Base-by-base conservation (phyloP, 2,113 vertebrate genomes). In the Corythoichthys intestinalis region DNA sequence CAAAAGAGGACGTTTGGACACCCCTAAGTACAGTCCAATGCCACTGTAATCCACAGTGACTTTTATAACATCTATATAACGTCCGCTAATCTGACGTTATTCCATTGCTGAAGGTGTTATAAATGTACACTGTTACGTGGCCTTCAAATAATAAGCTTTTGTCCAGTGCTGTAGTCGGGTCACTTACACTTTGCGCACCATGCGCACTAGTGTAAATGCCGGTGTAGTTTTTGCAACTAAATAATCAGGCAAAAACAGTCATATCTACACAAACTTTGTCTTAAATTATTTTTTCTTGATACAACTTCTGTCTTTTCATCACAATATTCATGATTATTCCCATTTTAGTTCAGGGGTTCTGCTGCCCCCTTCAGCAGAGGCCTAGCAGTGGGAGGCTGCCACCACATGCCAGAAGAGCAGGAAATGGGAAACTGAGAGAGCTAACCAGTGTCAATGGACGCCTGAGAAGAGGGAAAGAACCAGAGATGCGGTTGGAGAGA, bases 361-460 rank as follows among this genome's bases (percentile, higher is more conserved):
- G 72, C 59, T 91, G 90, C 66, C 75, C 78, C 60, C 86, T 90
- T 56, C 86, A 75, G 64, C 79, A 83, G 71, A 86, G 87, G 67
- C 75, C 85, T 34, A 37, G 47, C 69, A 81, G 68, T 53, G 37
- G 64, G 9, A 73, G 61, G 37, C 6, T 10, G 65, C 63, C 37
- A 1, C 35, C 68, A 3, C 77, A 67, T 65, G 67, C 35, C 58
- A 60, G 71, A 57, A 52, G 2, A 4, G 70, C 4, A 41, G 70
- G 52, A 58, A 60, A 66, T 11, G 49, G 13, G 13, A 69, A 54
- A 5, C 17, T 56, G 56, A 67, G 63, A 0, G 44, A 64, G 41
- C 28, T 69, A 0, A 62, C 41, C 66, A 47, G 70, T 47, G 28
- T 75, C 37, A 70, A 7, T 9, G 63, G 65, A 50, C 72, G 44